phyloP scores from a whole-genome alignment of 2,888 invertebrate species.

The Aleiodes leptofemur region DNA sequence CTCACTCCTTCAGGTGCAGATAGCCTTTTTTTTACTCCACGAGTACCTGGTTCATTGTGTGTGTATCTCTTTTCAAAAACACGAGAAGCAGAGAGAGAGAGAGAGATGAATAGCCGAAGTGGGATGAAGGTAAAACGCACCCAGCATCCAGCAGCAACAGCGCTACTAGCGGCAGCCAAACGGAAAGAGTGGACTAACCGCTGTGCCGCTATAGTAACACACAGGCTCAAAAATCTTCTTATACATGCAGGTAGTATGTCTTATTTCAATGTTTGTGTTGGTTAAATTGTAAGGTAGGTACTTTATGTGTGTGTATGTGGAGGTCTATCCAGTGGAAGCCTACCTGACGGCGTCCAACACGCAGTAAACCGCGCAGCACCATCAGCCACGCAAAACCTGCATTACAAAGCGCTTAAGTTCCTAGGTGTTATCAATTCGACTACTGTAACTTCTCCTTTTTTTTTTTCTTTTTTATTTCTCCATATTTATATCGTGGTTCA shows the following conservation, averaged over 20 bases:
- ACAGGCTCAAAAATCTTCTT: slow-evolving; percentile 37
- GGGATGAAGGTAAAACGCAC: slow-evolving; percentile 56
- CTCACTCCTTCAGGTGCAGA: slow-evolving; percentile 35
- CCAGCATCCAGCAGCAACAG: slow-evolving; percentile 74
- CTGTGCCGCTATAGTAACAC: slow-evolving; percentile 51
- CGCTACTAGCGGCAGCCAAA: slow-evolving; percentile 74
- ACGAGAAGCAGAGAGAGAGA: slow-evolving; percentile 44
- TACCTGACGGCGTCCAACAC: slow-evolving; percentile 75
- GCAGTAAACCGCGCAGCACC: slow-evolving; percentile 70
- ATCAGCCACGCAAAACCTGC: slow-evolving; percentile 56
- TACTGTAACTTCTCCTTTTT: not conserved
- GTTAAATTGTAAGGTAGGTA: slow-evolving; percentile 56
- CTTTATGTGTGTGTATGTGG: slow-evolving; percentile 66
- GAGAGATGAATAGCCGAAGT: slow-evolving; percentile 18
- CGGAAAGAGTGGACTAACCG: slow-evolving; percentile 65
- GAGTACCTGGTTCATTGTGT: not conserved
- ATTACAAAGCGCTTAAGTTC: slow-evolving; percentile 21
- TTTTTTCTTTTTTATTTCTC: too few species aligned
- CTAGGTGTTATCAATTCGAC: slow-evolving; percentile 34
- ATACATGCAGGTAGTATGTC: slow-evolving; percentile 55
- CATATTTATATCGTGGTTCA: too few species aligned
- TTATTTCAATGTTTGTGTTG: slow-evolving; percentile 45
- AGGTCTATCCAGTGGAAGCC: slow-evolving; percentile 64
- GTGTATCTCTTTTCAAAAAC: slow-evolving; percentile 24
- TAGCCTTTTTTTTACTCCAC: not conserved